A percentile compares a stretch with the other conserved stretches of the same genome.
Conservation (phyloP, 2,888 invertebrate species). For the Apomyelois bistriatella region DNA sequence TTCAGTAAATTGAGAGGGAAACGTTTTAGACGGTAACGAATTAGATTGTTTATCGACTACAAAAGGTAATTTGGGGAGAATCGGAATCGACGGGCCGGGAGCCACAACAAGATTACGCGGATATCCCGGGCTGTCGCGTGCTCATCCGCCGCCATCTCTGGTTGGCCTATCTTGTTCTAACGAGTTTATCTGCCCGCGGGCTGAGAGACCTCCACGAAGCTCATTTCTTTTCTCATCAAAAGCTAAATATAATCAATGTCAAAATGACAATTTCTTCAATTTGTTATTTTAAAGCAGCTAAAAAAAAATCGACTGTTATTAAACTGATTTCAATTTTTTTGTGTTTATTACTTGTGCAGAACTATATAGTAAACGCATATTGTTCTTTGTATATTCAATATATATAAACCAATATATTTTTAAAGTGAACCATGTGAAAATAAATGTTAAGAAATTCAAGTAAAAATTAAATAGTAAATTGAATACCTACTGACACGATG, state of each 20-base stretch:
- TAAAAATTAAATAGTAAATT: constrained; percentile 28
- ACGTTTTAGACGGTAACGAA: constrained; percentile 56
- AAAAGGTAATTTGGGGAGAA: constrained; percentile 70
- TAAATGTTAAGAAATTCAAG: neutral
- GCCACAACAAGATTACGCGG: constrained; percentile 72
- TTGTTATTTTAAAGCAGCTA: neutral
- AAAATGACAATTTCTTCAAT: constrained; percentile 19
- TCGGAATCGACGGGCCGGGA: constrained; percentile 65
- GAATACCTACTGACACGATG: constrained; percentile 50
- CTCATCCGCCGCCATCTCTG: constrained; percentile 38
- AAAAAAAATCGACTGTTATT: neutral
- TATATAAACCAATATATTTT: no score
- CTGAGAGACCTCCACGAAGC: constrained; percentile 51
- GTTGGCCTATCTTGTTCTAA: constrained; percentile 68
- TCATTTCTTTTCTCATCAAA: constrained; percentile 64
- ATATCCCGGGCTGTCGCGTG: constrained; percentile 57
- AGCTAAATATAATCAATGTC: constrained; percentile 61
- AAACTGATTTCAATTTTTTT: neutral
- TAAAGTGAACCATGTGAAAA: no score
- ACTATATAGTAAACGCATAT: no score
- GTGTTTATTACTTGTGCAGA: no score
- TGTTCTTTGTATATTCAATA: no score
- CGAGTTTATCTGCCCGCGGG: constrained; percentile 79
- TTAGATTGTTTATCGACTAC: constrained; percentile 69
- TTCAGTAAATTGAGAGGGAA: constrained; percentile 50